Percentiles rank a stretch among this genome's conserved stretches.
These are phyloP conservation scores for Margaritifera margaritifera DNA, from an alignment of 2,888 invertebrate species.

Conservation along the genomic window DNA sequence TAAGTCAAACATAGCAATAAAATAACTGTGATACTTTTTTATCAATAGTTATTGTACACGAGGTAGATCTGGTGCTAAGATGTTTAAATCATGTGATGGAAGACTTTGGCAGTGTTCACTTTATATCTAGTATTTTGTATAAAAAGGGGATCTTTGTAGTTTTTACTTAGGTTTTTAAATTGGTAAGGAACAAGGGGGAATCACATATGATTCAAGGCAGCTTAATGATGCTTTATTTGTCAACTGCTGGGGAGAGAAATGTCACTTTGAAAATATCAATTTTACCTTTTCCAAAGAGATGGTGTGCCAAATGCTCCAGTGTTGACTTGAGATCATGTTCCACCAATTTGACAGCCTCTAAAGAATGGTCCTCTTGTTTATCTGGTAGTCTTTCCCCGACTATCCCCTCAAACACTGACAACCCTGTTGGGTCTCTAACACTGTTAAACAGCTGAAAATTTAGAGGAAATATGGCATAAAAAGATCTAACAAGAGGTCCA, in stretches of 20 bases:
- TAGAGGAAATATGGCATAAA: constrained; percentile 23
- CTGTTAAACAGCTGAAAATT: constrained; percentile 39
- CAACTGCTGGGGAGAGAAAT: too few relatives aligned
- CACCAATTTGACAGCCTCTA: constrained; percentile 89
- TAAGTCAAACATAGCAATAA: too few relatives aligned
- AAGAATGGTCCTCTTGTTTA: constrained; percentile 89
- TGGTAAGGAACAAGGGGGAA: not conserved
- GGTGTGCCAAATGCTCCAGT: constrained; percentile 82
- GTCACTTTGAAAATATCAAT: not conserved
- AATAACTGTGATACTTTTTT: too few relatives aligned
- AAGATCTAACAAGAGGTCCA: constrained; percentile 3
- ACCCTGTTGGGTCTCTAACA: constrained; percentile 40
- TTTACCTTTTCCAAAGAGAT: constrained; percentile 84
- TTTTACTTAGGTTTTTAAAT: too few relatives aligned
- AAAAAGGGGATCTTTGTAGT: too few relatives aligned
- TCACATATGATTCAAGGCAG: not conserved
- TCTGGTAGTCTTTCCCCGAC: constrained; percentile 71
- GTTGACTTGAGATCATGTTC: constrained; percentile 88
- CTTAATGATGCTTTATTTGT: not conserved
- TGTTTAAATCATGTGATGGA: too few relatives aligned
- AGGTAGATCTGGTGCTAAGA: too few relatives aligned
- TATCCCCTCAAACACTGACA: constrained; percentile 59
- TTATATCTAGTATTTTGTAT: too few relatives aligned
- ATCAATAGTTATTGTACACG: too few relatives aligned
- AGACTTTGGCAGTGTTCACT: too few relatives aligned